A percentile compares a stretch with the other conserved stretches of the same genome.
Conservation (phyloP, 2,797 vertebrate species). For the Enteromius thamalakanensis region DNA sequence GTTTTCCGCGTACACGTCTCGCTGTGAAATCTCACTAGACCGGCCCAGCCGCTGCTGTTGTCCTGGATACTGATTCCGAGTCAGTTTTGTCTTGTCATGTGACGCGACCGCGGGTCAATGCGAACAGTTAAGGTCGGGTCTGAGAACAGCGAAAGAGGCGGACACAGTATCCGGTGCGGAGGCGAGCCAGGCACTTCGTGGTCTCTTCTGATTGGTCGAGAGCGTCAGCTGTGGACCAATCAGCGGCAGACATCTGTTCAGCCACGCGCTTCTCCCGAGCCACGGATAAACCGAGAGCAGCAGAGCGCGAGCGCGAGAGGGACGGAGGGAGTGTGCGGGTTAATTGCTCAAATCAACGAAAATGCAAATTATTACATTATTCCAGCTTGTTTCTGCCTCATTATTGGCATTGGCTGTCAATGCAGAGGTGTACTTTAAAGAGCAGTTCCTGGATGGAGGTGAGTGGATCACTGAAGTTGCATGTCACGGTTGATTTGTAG, state of each 20-base stretch:
- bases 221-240: conserved; percentile 67
- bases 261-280: conserved; percentile 75
- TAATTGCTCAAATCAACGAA: conserved; percentile 36
- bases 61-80: conserved; percentile 15
- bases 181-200: conserved; percentile 73
- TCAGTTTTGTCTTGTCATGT: neutral
- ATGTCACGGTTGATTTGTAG: neutral
- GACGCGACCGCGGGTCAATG: neutral
- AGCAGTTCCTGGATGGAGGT: conserved; percentile 90
- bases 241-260: conserved; percentile 79
- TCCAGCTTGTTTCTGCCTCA: conserved; percentile 61
- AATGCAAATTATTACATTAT: conserved; percentile 61
- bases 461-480: conserved; percentile 62
- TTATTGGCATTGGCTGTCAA: conserved; percentile 71
- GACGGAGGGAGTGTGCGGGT: neutral
- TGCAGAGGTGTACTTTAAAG: conserved; percentile 84
- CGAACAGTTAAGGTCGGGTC: neutral
- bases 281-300: conserved; percentile 60
- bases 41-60: neutral
- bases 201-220: conserved; percentile 75
- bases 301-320: conserved; percentile 14
- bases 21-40: neutral
- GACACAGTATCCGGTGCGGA: conserved; percentile 24
- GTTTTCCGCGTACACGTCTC: conserved; percentile 6
- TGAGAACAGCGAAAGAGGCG: conserved; percentile 15